Percentiles rank a stretch among this genome's conserved stretches.
These are phyloP conservation scores for Gibbula magus DNA, from an alignment of 2,888 invertebrate genomes.

Conservation along the genomic window DNA sequence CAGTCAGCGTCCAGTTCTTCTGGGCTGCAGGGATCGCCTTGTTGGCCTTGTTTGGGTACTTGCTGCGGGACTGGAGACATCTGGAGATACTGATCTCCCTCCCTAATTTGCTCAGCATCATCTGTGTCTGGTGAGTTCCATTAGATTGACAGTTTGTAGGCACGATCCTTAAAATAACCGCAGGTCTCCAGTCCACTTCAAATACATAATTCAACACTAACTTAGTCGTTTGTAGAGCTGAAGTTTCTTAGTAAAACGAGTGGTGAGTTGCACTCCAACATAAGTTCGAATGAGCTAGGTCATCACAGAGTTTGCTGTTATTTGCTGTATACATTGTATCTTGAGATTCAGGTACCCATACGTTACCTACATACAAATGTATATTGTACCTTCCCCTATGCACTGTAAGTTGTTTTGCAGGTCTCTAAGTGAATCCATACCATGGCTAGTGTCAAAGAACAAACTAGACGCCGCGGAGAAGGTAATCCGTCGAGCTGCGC, in stretches of 20 bases:
- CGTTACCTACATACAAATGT: too few relatives aligned
- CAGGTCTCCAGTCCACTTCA: too few relatives aligned
- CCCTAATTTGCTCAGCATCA: slow-evolving; percentile 55
- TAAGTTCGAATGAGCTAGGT: too few relatives aligned
- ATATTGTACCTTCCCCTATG: background rate
- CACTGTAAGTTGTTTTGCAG: slow-evolving; percentile 38
- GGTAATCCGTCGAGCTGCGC: slow-evolving; percentile 47
- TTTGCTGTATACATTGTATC: too few relatives aligned
- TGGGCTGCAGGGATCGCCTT: slow-evolving; percentile 64
- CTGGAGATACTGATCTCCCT: slow-evolving; percentile 60
- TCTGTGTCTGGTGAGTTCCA: slow-evolving; percentile 56
- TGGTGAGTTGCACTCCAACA: too few relatives aligned
- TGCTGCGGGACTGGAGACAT: slow-evolving; percentile 60
- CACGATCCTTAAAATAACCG: too few relatives aligned
- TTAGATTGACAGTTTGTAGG: background rate
- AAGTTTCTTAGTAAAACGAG: too few relatives aligned
- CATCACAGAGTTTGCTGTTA: too few relatives aligned
- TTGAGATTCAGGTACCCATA: too few relatives aligned
- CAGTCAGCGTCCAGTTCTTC: slow-evolving; percentile 59
- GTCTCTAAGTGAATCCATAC: slow-evolving; percentile 62
- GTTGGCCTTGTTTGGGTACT: slow-evolving; percentile 58
- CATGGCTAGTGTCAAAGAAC: slow-evolving; percentile 59
- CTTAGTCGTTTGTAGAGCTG: too few relatives aligned
- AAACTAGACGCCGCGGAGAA: slow-evolving; percentile 43
- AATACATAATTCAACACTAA: too few relatives aligned